Evolutionary conservation across 2,888 invertebrate genomes (phyloP).

Genomic region (Macroteleia sp.): DNA sequence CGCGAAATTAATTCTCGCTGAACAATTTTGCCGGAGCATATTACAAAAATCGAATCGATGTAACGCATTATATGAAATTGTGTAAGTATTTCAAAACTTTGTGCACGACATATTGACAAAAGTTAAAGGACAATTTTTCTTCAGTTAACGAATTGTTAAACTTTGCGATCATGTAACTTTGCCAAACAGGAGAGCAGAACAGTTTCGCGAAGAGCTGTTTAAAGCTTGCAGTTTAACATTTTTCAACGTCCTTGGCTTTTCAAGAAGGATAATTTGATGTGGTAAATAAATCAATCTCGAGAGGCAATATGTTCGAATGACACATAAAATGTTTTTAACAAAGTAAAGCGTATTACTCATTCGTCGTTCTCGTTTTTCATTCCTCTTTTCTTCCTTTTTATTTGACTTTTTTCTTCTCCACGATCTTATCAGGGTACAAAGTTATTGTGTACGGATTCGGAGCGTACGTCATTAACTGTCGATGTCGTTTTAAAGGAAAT

Average conservation of each 20-base stretch:
- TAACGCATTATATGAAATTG: not conserved
- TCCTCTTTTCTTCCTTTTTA: not conserved
- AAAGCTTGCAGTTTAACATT: slow-evolving; percentile 34
- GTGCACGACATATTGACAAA: slow-evolving; percentile 13
- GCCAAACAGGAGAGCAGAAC: slow-evolving; percentile 6
- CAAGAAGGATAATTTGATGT: slow-evolving; percentile 28
- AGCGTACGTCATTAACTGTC: slow-evolving; percentile 24
- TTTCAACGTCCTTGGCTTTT: slow-evolving; percentile 27
- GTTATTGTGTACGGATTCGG: slow-evolving; percentile 12
- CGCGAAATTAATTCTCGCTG: slow-evolving; percentile 15
- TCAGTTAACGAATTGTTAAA: slow-evolving; percentile 36
- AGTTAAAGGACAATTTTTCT: slow-evolving; percentile 35
- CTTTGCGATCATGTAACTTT: slow-evolving; percentile 32
- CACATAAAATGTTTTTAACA: slow-evolving; percentile 43
- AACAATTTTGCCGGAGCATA: slow-evolving; percentile 6
- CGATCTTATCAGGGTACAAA: slow-evolving; percentile 10
- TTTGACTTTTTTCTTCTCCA: not conserved
- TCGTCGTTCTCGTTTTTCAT: slow-evolving; percentile 28
- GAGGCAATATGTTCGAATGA: slow-evolving; percentile 30
- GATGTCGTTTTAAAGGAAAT: slow-evolving; percentile 22
- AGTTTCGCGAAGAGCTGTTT: slow-evolving; percentile 20
- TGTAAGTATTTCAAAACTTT: slow-evolving; percentile 9
- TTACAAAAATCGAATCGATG: slow-evolving; percentile 9
- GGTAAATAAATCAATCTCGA: slow-evolving; percentile 40
- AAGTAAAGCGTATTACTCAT: slow-evolving; percentile 36